A percentile compares a stretch with the other conserved stretches of the same genome.
phyloP scores from a whole-genome alignment of 2,797 vertebrate species.

The Aplochiton taeniatus region DNA sequence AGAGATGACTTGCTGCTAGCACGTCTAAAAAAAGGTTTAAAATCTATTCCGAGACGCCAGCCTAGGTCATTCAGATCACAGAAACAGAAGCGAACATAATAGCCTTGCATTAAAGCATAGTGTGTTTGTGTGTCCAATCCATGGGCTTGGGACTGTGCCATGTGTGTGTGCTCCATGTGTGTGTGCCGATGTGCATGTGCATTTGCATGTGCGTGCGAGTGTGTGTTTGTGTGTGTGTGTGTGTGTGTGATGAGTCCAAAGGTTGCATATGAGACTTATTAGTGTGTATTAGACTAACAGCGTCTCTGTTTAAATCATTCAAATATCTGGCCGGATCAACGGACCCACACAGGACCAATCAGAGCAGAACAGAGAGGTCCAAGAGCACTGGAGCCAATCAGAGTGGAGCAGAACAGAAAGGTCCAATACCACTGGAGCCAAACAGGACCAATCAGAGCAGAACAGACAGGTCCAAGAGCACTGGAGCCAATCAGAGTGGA shows the following conservation, averaged over 20 bases:
- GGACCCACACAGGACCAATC: neutral
- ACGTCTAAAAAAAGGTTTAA: neutral
- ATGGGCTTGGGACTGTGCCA: neutral
- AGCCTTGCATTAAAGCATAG: no score
- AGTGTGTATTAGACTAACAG: conserved; percentile 7
- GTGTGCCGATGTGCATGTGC: no score
- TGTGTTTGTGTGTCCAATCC: neutral
- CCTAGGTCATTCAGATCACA: neutral
- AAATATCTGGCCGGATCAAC: neutral
- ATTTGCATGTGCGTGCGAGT: neutral
- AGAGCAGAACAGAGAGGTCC: no score
- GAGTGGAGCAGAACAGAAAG: no score
- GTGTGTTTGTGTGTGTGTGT: neutral
- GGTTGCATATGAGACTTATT: conserved; percentile 14
- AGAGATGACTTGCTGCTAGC: neutral
- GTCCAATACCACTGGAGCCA: no score
- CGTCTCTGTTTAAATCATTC: neutral
- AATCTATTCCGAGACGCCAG: neutral
- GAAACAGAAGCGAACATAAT: neutral
- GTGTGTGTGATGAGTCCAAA: conserved; percentile 23
- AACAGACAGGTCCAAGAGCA: no score
- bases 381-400: no score
- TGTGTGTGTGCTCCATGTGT: neutral
- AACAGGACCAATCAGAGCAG: neutral
- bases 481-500: neutral